phyloP scores from a whole-genome alignment of 2,888 invertebrate species.

The Panzeria rudis region DNA sequence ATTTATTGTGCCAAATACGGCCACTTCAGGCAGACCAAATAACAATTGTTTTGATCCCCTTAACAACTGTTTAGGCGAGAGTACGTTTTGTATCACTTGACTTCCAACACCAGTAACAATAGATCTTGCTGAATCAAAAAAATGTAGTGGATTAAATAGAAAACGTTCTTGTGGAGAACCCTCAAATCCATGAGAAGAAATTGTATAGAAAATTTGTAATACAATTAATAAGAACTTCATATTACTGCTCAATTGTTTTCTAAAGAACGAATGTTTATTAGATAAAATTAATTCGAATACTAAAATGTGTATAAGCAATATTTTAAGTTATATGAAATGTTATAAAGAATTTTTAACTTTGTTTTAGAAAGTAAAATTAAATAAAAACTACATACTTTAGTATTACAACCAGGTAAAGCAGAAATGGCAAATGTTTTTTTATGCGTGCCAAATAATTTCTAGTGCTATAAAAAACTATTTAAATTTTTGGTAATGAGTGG shows the following conservation, averaged over 20 bases:
- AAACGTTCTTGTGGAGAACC: slow-evolving; percentile 3
- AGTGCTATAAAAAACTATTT: no score
- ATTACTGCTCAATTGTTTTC: not conserved
- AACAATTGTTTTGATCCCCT: slow-evolving; percentile 27
- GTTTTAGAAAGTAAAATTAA: not conserved
- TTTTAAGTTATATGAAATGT: not conserved
- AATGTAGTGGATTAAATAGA: slow-evolving; percentile 21
- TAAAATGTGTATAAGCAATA: slow-evolving; percentile 10
- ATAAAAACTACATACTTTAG: no score
- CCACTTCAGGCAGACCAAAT: slow-evolving; percentile 43
- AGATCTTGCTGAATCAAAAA: slow-evolving; percentile 35
- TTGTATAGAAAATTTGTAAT: not conserved
- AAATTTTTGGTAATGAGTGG: no score
- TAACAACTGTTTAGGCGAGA: slow-evolving; percentile 16
- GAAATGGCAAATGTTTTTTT: no score
- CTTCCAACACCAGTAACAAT: slow-evolving; percentile 13
- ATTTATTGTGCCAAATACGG: slow-evolving; percentile 37
- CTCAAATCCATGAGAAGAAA: not conserved
- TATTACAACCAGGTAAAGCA: not conserved
- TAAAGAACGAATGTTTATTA: not conserved
- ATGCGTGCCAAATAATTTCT: no score
- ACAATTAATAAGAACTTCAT: slow-evolving; percentile 18
- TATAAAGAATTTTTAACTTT: not conserved
- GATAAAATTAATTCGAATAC: slow-evolving; percentile 14
- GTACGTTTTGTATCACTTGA: slow-evolving; percentile 3